Percentiles rank a stretch among this genome's conserved stretches.
These are phyloP conservation scores for Cosmopolites sordidus DNA, from an alignment of 2,888 invertebrate genomes.

Conservation along the genomic window DNA sequence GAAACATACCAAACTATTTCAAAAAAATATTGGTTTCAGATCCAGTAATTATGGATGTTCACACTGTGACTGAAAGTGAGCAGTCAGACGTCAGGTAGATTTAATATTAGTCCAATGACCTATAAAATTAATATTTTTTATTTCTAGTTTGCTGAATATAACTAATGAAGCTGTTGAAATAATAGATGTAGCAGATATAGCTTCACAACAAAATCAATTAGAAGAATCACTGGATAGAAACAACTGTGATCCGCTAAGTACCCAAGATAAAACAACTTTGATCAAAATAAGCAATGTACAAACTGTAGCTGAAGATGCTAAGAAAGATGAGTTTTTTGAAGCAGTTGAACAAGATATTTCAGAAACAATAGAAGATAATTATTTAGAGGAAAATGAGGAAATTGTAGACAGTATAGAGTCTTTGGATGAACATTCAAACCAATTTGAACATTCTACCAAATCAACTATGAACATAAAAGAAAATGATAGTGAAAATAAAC, in stretches of 20 bases:
- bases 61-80: constrained; percentile 25
- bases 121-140: constrained; percentile 1
- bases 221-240: constrained; percentile 5
- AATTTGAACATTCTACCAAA: no score
- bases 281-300: constrained; percentile 29
- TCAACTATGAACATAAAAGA: no score
- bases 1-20: constrained; percentile 11
- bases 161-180: constrained; percentile 12
- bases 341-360: not conserved
- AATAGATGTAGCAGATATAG: constrained; percentile 20
- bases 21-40: constrained; percentile 20
- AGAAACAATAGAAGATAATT: not conserved
- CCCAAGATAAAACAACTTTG: constrained; percentile 15
- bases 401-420: no score
- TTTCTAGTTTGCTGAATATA: constrained; percentile 15
- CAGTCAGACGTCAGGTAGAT: constrained; percentile 8
- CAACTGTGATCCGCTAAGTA: constrained; percentile 9
- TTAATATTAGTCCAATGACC: no score
- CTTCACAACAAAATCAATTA: constrained; percentile 13
- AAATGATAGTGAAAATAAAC: no score
- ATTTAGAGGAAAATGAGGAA: no score
- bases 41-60: constrained; percentile 30
- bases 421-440: no score
- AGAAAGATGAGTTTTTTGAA: constrained; percentile 1
- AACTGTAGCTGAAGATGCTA: constrained; percentile 22